These are phyloP conservation scores for Gortyna flavago DNA, from an alignment of 2,888 invertebrate species.

Conservation along the genomic window DNA sequence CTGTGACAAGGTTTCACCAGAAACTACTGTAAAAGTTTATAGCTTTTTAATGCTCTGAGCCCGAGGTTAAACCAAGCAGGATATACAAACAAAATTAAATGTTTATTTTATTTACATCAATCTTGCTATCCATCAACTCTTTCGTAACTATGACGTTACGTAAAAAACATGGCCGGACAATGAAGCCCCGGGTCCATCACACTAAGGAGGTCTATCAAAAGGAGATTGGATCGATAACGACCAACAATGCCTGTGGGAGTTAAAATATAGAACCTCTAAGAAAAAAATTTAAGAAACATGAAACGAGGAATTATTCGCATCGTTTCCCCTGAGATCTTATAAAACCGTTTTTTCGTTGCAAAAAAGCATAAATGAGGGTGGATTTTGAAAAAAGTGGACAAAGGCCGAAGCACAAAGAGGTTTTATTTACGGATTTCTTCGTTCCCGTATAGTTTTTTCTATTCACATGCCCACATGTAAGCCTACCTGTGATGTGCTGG, in stretches of 20 bases:
- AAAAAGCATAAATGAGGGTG: conserved; percentile 87
- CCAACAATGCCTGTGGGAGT: conserved; percentile 87
- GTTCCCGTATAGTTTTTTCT: conserved; percentile 81
- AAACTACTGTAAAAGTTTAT: conserved; percentile 45
- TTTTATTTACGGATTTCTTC: conserved; percentile 84
- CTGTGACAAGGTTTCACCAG: conserved; percentile 36
- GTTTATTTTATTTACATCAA: conserved; percentile 57
- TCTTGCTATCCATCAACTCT: conserved; percentile 83
- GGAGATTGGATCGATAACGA: conserved; percentile 88
- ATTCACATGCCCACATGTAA: conserved; percentile 69
- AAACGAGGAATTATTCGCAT: conserved; percentile 90
- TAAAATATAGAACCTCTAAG: conserved; percentile 75
- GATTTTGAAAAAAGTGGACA: conserved; percentile 86
- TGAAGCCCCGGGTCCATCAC: conserved; percentile 81
- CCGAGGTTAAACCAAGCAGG: conserved; percentile 33
- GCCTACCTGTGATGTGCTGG: conserved; percentile 67
- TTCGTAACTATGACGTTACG: conserved; percentile 72
- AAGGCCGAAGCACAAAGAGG: conserved; percentile 84
- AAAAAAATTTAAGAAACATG: conserved; percentile 86
- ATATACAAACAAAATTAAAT: conserved; percentile 48
- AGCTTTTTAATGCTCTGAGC: conserved; percentile 47
- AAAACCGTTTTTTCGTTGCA: conserved; percentile 88
- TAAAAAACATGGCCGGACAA: conserved; percentile 83
- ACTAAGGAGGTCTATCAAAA: conserved; percentile 88
- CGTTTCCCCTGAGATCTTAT: conserved; percentile 88